Evolutionary conservation across 2,888 invertebrate genomes (phyloP), one percentile per base, ranked within the genome.

Genomic region (Tholera decimalis): DNA sequence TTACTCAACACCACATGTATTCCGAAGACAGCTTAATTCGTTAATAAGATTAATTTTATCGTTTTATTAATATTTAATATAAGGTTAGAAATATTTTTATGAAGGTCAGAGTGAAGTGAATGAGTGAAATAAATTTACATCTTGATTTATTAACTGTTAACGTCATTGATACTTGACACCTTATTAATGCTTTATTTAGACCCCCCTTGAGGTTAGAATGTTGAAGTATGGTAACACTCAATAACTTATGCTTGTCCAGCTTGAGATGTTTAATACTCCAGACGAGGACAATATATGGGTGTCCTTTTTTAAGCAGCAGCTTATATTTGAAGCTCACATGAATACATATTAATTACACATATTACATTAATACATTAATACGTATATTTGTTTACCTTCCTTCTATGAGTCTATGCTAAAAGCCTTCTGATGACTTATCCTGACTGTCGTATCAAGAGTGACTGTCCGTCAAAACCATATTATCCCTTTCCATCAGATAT

Each of bases 1-100:
- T 64, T 43, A 60, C 24, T 9, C 9, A 59, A 37, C n/a, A 30
- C 26, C 43, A 18, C 11, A 49, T 9, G 3, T 53, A 15, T 18
- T 7, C 13, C 7, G 53, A 47, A 39, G 72, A 75, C 61, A 73
- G 30, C 35, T 73, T 68, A 30, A 75, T 73, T 53, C 30, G 46
- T 24, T 69, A 47, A 43, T 74, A 44, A 44, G 20, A 57, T 57
- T 41, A 3, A 22, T 55, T 60, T 46, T 26, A 49, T 60, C 43
- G 37, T 71, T 47, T 47, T 65, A 53, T 73, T 67, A 24, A 54
- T 71, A 55, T 51, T 65, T 54, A 58, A 49, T 65, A 65, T 49
- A n/a, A 15, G 18, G 6, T 47, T 37, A 5, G 18, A 67, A 26
- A 28, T 53, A 47, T 53, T 64, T 73, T 41, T 51, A 67, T 59